Evolutionary conservation across 2,113 vertebrate genomes (phyloP), one percentile per base, ranked within the genome.

Genomic region (Chaetodon auriga): DNA sequence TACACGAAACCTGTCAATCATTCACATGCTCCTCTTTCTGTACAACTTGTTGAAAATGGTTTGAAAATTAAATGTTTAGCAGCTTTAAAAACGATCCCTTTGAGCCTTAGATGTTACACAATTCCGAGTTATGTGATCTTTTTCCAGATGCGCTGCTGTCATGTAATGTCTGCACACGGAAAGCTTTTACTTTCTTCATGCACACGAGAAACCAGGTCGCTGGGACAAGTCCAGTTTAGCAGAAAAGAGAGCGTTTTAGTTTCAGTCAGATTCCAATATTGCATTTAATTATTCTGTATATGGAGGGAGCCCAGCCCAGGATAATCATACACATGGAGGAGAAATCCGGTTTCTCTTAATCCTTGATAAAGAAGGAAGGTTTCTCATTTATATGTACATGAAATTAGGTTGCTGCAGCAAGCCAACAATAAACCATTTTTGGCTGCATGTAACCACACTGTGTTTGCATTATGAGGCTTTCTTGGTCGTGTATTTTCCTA

Each of bases 381-480:
- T 51, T 54, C 36, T 64, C 7, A 14, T 76, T 45, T 61, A 38
- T 35, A 53, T 45, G 25, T 15, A 62, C 35, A 70, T 5, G 1
- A 71, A 86, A 71, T 2, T 0, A 23, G 46, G 51, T 62, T 68
- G 58, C 5, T 48, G 55, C 68, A 75, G 25, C 7, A 58, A 30
- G 4, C 45, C 36, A 84, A 46, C 36, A 79, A 60, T n/a, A 64
- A 30, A 10, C 45, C 12, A 48, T n/a, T 81, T 81, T 53, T 66
- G 38, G 8, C 35, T 16, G 18, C 25, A 36, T 23, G 64, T 0
- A 48, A 43, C 38, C 48, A 75, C 49, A 51, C 35, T 58, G 49
- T 73, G 60, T 78, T 89, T 86, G 78, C 43, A 72, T 54, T 63
- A n/a, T 19, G 55, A 80, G 48, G 65, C 57, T 68, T 78, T 66